Evolutionary conservation across 2,797 vertebrate genomes (phyloP), one percentile per base, ranked within the genome.

Genomic region (Oryzias sinensis): DNA sequence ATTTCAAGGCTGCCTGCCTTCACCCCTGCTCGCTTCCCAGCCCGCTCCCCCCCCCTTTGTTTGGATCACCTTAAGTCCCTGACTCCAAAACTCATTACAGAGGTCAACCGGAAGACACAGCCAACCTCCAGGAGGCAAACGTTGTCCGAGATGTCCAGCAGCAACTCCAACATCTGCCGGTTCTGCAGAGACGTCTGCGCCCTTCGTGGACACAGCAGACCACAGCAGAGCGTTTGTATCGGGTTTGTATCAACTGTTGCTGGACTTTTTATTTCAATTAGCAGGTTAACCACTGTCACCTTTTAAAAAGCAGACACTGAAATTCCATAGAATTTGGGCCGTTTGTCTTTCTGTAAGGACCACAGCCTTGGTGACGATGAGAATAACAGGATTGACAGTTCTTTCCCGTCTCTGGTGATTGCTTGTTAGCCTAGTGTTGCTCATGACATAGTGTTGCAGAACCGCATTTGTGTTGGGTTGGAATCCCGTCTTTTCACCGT

Each of bases 41-140:
- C 62, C 55, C 43, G 14, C 5, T 49, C 48, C 62, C 72, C 53
- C 59, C 63, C 53, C 76, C 69, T 84, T 91, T 90, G 86, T 89
- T 85, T 87, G 83, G 69, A 74, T 88, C 87, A 88, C 74, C 80
- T 83, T 70, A 80, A 84, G 82, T 87, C 80, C 73, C 68, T 56
- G 81, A 80, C 69, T 81, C 70, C 59, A 77, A 76, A 84, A 82
- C 82, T 89, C 85, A 88, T 90, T 90, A 88, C 79, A 4, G 43
- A 68, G 77, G 79, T 83, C 73, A 76, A 76, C 67, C 72, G 68
- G 88, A 72, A 59, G 63, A 80, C 75, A 76, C 72, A 22, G 43
- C 80, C 76, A 71, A 81, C 80, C 82, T 87, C 66, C 54, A 65
- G 57, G 73, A 86, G 74, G 81, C 80, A 87, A 79, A 74, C 74